Evolutionary conservation across 2,797 vertebrate species (phyloP).

Genomic region (Micromesistius poutassou): DNA sequence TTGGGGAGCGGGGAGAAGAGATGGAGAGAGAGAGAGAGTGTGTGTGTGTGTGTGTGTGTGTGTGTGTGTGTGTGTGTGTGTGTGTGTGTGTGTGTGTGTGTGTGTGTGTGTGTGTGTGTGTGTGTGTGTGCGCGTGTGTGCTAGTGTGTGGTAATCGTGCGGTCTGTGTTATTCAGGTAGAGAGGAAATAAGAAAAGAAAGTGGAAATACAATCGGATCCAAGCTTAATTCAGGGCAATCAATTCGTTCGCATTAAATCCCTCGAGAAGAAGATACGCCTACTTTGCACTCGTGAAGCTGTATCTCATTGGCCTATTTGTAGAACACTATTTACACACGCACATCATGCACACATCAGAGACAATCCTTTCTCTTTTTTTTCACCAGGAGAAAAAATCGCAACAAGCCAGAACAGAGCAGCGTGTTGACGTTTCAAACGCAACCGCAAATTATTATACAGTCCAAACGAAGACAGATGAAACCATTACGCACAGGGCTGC

Average conservation of each 20-base stretch:
- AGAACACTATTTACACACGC: background rate
- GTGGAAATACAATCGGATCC: too few relatives aligned
- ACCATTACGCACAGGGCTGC: background rate
- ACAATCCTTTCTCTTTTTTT: background rate
- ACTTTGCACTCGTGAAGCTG: background rate
- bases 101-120: conserved; percentile 11
- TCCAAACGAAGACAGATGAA: background rate
- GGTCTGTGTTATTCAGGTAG: background rate
- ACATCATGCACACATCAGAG: background rate
- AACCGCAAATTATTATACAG: background rate
- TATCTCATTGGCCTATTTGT: background rate
- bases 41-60: conserved; percentile 13
- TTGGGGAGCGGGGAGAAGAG: background rate
- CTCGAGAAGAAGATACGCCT: background rate
- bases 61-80: conserved; percentile 7
- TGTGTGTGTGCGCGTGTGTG: conserved; percentile 26
- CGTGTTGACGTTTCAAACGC: background rate
- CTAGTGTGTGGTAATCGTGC: background rate
- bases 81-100: conserved; percentile 11
- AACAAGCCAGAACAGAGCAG: background rate
- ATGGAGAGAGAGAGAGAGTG: background rate
- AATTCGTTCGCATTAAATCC: too few relatives aligned
- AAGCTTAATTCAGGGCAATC: background rate
- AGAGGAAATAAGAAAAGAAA: background rate
- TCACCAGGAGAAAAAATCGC: background rate